Base-by-base conservation (phyloP, 92 coral and sea anemone genomes). In the Zoanthus sociatus region DNA sequence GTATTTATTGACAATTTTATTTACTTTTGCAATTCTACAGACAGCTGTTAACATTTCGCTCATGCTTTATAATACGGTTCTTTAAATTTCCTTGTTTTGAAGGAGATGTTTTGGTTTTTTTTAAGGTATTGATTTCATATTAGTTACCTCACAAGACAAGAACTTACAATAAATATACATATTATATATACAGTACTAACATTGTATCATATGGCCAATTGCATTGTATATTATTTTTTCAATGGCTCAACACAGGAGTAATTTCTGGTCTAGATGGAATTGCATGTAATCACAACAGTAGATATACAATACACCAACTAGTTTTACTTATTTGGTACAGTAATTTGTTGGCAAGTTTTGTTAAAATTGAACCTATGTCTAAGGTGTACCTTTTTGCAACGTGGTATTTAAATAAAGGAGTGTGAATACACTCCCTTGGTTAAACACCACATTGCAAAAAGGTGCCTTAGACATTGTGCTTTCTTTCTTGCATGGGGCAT, bases 61-160 rank as follows among this genome's bases (percentile, higher is more conserved):
- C 21, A 8, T 63, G 31, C 47, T 6, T 69, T 5, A 33, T 4
- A 69, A 69, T 30, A 26, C 11, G 46, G 42, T 11, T 14, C 17
- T 20, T 2, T 11, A 69, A 9, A 12, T 16, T 69, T 9, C 7
- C 46, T 69, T 16, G 26, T 20, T 63, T 20, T 63, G 20, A 6
- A 67, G 0, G 10, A 18, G 20, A 3, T 61, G 61, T 64, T n/a
- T 63, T 10, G 44, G 10, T 79, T 81, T 14, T 17, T 10, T 16
- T 46, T 11, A 26, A 26, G 26, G 26, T 26, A 10, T 9, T 61
- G n/a, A 5, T 14, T 45, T 81, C 58, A 44, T 26, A 56, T 69
- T 63, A 66, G 85, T 81, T 81, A 81, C 61, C 60, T 81, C 85
- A 81, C 85, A 64, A 67, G 70, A n/a, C 75, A 81, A 64, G 85